Evolutionary conservation across 2,888 invertebrate species (phyloP).

Genomic region (Mythimna ferrago): DNA sequence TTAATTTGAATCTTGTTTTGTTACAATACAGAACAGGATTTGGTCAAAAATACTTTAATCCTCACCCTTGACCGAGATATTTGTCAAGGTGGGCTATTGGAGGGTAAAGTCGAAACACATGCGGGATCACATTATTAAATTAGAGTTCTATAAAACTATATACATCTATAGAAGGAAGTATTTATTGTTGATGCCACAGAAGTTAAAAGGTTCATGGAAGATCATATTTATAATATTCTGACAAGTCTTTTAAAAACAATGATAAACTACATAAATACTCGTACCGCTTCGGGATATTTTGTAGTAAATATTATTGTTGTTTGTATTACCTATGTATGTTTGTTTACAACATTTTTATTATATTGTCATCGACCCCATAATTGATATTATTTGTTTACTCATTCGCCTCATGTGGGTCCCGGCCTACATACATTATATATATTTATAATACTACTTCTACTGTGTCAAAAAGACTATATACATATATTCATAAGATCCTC

Average conservation of each 20-base stretch:
- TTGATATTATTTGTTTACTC: conserved; percentile 21
- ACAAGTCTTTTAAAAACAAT: conserved; percentile 28
- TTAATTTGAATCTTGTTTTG: neutral
- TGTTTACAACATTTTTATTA: conserved; percentile 12
- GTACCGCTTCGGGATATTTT: neutral
- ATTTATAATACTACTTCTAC: neutral
- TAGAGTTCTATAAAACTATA: conserved; percentile 14
- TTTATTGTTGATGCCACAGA: neutral
- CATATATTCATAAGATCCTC: too few species aligned
- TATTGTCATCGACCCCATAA: conserved; percentile 26
- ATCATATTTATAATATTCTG: neutral
- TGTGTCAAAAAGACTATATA: too few species aligned
- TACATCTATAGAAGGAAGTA: neutral
- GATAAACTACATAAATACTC: conserved; percentile 25
- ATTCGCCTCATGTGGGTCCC: neutral
- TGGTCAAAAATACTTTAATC: conserved; percentile 33
- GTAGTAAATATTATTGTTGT: conserved; percentile 14
- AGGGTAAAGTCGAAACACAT: conserved; percentile 10
- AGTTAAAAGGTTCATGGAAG: conserved; percentile 3
- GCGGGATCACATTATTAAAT: conserved; percentile 46
- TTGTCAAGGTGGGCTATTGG: conserved; percentile 40
- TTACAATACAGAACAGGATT: conserved; percentile 13
- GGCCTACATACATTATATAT: neutral
- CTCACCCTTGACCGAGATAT: conserved; percentile 41
- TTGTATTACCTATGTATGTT: neutral